Conservation (phyloP, 2,113 vertebrate genomes). For the Bungarus multicinctus region DNA sequence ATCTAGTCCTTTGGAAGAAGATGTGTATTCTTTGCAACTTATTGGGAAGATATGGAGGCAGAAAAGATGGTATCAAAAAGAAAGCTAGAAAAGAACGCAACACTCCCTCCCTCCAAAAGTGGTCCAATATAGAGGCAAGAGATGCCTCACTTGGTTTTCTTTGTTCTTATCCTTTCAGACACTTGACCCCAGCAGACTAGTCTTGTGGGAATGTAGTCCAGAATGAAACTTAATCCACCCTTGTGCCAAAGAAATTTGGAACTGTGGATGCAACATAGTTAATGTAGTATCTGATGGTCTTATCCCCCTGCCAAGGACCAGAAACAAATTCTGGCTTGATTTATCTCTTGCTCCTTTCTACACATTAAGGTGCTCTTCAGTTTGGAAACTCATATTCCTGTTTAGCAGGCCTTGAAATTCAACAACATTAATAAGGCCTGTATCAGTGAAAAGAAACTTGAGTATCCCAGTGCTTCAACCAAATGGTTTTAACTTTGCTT, state of each 20-base stretch:
- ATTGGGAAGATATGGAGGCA: neutral
- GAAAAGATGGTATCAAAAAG: neutral
- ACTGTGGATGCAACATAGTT: neutral
- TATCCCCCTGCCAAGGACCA: neutral
- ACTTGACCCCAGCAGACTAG: neutral
- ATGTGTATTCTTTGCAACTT: neutral
- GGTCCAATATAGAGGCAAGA: neutral
- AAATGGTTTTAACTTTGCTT: neutral
- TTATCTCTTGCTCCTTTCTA: neutral
- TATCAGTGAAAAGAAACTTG: neutral
- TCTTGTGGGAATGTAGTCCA: neutral
- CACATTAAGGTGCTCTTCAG: neutral
- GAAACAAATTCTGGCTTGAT: neutral
- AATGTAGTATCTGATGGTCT: neutral
- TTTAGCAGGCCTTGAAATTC: neutral
- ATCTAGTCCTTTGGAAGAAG: neutral
- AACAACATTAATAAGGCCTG: neutral
- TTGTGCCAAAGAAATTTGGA: constrained; percentile 16
- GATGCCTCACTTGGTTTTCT: neutral
- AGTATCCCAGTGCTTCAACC: neutral
- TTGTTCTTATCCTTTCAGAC: neutral
- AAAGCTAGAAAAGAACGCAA: neutral
- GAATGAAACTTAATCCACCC: neutral
- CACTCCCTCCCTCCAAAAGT: neutral
- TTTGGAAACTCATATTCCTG: neutral